Evolutionary conservation across 2,888 invertebrate genomes (phyloP), one percentile per base, ranked within the genome.

Genomic region (Hecatera dysodea): DNA sequence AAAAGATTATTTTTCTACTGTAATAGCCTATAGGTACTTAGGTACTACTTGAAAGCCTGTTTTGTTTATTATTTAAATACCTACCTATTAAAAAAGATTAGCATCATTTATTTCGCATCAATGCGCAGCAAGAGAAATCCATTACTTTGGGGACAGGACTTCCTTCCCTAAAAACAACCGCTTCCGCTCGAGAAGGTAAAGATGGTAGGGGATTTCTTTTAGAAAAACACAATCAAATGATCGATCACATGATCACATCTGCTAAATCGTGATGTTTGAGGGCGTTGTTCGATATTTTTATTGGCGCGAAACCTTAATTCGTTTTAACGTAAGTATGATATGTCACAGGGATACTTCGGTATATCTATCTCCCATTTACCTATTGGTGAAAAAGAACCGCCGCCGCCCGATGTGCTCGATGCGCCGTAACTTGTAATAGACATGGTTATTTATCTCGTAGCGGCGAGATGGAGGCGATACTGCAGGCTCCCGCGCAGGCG

Each of bases 401-500:
- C 57, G 3, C n/a, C n/a, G n/a, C n/a, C n/a, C 56, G 17, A 42
- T 17, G 50, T 60, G 60, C 19, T 50, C 50, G 27, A 57, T 36
- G 68, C 68, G 65, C 65, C 70, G 72, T 82, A 82, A 80, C 84
- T 82, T 80, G 81, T 82, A 81, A 81, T 81, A 82, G 87, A 84
- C 85, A 80, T 70, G 82, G 86, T 89, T 87, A 90, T 90, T 91
- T 90, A 91, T 90, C 90, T 88, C 77, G 75, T 87, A 86, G 87
- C 80, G 79, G 66, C 57, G 74, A 91, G 91, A 91, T 91, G 84
- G 78, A 80, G 74, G 86, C 83, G 91, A 90, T 91, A 89, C n/a
- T n/a, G n/a, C 68, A 75, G 81, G 87, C 90, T 91, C 86, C 89
- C 86, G 90, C 89, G 90, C 89, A 87, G 90, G 89, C 90, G 90